Percentiles rank a stretch among this genome's conserved stretches.
These are phyloP conservation scores for Prietella phreatophila DNA, from an alignment of 2,113 vertebrate genomes.

Conservation along the genomic window DNA sequence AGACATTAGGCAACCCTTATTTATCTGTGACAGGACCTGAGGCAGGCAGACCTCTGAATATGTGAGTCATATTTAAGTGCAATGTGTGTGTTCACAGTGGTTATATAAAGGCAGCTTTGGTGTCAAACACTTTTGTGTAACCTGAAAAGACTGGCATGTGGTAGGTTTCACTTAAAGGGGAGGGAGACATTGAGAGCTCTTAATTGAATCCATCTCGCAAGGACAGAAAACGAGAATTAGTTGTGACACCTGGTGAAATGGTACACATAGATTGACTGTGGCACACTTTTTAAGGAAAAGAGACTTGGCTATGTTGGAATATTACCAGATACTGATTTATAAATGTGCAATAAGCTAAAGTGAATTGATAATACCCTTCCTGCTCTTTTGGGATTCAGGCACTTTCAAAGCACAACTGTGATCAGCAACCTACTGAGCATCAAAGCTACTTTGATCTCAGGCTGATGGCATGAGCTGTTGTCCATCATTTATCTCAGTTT, in stretches of 20 bases:
- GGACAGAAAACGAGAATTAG: background rate
- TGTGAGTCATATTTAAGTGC: conserved; percentile 9
- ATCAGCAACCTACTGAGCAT: background rate
- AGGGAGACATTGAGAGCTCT: background rate
- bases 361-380: background rate
- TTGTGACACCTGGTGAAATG: background rate
- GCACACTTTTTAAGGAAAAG: background rate
- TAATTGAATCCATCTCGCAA: conserved; percentile 3
- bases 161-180: conserved; percentile 21
- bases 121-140: conserved; percentile 26
- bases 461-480: conserved; percentile 16
- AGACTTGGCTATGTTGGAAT: background rate
- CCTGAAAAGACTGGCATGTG: conserved; percentile 31
- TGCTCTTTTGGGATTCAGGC: background rate
- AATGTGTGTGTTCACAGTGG: conserved; percentile 13
- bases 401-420: conserved; percentile 12
- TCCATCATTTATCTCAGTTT: conserved; percentile 24
- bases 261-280: background rate
- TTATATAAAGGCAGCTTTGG: conserved; percentile 40
- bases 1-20: background rate
- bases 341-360: background rate
- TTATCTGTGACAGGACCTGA: conserved; percentile 10
- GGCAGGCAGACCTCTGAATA: background rate
- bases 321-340: conserved; percentile 4
- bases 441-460: conserved; percentile 28